Base-by-base conservation (phyloP, 2,888 invertebrate species). In the Agriopis leucophaearia region DNA sequence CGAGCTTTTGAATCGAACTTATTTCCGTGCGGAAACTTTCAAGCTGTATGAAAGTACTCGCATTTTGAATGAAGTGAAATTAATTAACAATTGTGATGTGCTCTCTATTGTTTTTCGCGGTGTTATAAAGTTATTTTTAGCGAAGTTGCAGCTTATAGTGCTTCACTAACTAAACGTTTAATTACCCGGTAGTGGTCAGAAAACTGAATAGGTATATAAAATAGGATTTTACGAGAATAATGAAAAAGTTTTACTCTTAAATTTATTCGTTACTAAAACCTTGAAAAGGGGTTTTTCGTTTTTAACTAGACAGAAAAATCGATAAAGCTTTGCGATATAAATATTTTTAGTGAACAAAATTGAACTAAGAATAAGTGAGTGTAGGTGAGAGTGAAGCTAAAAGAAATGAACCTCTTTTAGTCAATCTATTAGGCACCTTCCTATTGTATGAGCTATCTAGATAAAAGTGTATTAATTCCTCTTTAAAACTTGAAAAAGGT, bases 11-110 rank as follows among this genome's bases (percentile, higher is more conserved):
- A 18, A 60, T 58, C 79, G 80, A 76, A 70, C 69, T 72, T 72
- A 72, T 66, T 75, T 65, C 74, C 78, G 81, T 69, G 69, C 74
- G 78, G 74, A 67, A 79, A 76, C 71, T 67, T 63, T 42, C 10
- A 45, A 48, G 5, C 12, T 18, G 12, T 38, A 42, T 60, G 27
- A 54, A n/a, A 42, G 45, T 57, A 42, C 18, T 27, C 27, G 27
- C 48, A 52, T 58, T 57, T 52, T 56, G 42, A 50, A 16, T 52
- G 16, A 56, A 63, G 42, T 16, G 9, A 12, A 8, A 45, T 15
- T 13, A 7, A 8, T n/a, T 36, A 61, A 35, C 16, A 55, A 35
- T 81, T 70, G 64, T 77, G 74, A 72, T 74, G 78, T 77, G 54
- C 10, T 54, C 5, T 6, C 5, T 10, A 40, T 38, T 54, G 42